Base-by-base conservation (phyloP, 2,888 invertebrate genomes). In the Chaetogeoica ovagalla region DNA sequence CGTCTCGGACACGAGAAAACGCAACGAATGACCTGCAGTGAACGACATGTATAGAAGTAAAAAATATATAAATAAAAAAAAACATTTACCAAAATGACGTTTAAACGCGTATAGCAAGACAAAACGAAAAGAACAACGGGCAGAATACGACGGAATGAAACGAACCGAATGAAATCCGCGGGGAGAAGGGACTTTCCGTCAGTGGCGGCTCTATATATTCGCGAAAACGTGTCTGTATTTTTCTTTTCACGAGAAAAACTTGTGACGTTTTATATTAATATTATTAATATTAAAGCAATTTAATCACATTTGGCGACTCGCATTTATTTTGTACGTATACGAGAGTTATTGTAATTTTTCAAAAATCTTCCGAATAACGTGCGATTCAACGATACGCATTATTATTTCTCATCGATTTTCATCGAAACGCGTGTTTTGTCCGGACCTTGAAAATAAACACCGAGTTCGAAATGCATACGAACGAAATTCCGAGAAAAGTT, bases 1-100 rank as follows among this genome's bases (percentile, higher is more conserved):
- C 0, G 97, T 97, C 87, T 97, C 97, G 1, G 94, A 94, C 7
- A 96, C 92, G 30, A 87, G 83, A 55, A 83, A 83, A 52, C 86
- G 86, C 23, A 83, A 48, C 19, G 63, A 59, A 43, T 79, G 77
- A 55, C 77, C 77, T 79, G 37, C 30, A 6, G 8, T 19, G 11
- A 55, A 55, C 17, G 6, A 55, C 17, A 17, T 23, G n/a, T 15
- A 37, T 17, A 52, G 7, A 4, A 30, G 30, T 30, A 30, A 30
- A 30, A 30, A 30, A 30, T 30, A 39, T 15, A 48, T 19, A n/a
- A 55, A 65, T 17, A 63, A 60, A 48, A 15, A 63, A 52, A 63
- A 15, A n/a, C 13, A 55, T 52, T 52, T 55, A 23, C 4, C 21
- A 19, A 11, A 69, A 19, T 23, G 6, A 48, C 0, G 23, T 52